phyloP scores from a whole-genome alignment of 2,888 invertebrate species.

The Xanthia togata region DNA sequence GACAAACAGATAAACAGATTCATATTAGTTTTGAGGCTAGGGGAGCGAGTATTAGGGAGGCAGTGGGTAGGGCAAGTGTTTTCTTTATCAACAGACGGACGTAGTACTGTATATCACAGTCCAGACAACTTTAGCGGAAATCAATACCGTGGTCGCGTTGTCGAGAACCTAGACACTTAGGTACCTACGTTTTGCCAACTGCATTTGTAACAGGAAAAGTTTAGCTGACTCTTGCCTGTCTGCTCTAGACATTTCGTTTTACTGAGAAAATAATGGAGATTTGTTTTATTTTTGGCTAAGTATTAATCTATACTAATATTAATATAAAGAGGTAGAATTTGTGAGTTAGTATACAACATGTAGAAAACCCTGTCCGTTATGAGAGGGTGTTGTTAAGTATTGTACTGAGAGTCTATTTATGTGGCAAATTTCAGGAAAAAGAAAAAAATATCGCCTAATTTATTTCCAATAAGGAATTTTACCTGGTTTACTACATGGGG shows the following conservation, averaged over 20 bases:
- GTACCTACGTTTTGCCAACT: conserved; percentile 14
- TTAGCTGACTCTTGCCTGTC: neutral
- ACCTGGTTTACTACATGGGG: too few relatives aligned
- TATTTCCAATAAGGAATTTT: too few relatives aligned
- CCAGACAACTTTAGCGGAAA: conserved; percentile 65
- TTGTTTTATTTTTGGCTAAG: neutral
- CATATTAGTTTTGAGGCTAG: conserved; percentile 47
- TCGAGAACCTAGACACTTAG: conserved; percentile 26
- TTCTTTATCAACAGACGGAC: conserved; percentile 55
- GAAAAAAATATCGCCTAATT: too few relatives aligned
- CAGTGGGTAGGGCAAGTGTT: conserved; percentile 42
- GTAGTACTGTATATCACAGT: conserved; percentile 41
- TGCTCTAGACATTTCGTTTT: neutral
- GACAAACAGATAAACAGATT: conserved; percentile 44
- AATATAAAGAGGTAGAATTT: neutral
- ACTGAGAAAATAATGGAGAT: neutral
- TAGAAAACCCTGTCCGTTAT: too few relatives aligned
- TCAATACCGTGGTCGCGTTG: conserved; percentile 55
- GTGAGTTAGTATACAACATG: neutral
- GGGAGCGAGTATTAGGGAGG: conserved; percentile 25
- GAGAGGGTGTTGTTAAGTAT: too few relatives aligned
- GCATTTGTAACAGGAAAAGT: conserved; percentile 4
- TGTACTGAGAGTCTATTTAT: too few relatives aligned
- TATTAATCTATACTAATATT: neutral
- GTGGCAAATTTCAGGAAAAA: too few relatives aligned